phyloP scores from a whole-genome alignment of 2,888 invertebrate species.

The Cacoxenus indagator region DNA sequence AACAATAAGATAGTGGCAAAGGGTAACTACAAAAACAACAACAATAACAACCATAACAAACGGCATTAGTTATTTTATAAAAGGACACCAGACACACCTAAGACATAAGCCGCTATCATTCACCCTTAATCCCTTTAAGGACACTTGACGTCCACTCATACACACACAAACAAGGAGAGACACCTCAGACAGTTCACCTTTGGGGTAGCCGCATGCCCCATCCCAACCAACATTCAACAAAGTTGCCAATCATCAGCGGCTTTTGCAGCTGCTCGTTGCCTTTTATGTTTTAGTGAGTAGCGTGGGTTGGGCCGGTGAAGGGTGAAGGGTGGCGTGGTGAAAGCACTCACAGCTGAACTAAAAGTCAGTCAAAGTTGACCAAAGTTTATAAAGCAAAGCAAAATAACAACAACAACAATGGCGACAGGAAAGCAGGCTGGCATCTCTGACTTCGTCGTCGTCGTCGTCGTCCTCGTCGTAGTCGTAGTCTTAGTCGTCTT shows the following conservation, averaged over 20 bases:
- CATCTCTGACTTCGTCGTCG: constrained; percentile 36
- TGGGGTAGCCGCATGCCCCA: constrained; percentile 4
- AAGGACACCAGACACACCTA: constrained; percentile 58
- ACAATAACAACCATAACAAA: not conserved
- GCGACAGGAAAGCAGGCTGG: not conserved
- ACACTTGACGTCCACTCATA: constrained; percentile 55
- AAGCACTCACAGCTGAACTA: constrained; percentile 46
- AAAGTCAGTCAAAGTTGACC: constrained; percentile 63
- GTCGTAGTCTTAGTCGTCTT: constrained; percentile 24
- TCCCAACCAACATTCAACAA: not conserved
- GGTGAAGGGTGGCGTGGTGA: not conserved
- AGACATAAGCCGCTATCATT: constrained; percentile 65
- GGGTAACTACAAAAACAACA: constrained; percentile 10
- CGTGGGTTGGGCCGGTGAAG: no score
- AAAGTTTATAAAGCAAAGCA: constrained; percentile 60
- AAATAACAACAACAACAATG: not conserved
- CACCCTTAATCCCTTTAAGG: constrained; percentile 64
- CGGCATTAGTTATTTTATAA: constrained; percentile 44
- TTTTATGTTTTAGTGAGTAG: not conserved
- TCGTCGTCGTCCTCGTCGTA: constrained; percentile 25
- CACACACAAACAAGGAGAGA: constrained; percentile 22
- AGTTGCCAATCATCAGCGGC: not conserved
- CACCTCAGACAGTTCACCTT: constrained; percentile 54
- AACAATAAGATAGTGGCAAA: constrained; percentile 20
- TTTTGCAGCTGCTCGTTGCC: not conserved